Evolutionary conservation across 2,797 vertebrate genomes (phyloP).

Genomic region (Hemibagrus guttatus): DNA sequence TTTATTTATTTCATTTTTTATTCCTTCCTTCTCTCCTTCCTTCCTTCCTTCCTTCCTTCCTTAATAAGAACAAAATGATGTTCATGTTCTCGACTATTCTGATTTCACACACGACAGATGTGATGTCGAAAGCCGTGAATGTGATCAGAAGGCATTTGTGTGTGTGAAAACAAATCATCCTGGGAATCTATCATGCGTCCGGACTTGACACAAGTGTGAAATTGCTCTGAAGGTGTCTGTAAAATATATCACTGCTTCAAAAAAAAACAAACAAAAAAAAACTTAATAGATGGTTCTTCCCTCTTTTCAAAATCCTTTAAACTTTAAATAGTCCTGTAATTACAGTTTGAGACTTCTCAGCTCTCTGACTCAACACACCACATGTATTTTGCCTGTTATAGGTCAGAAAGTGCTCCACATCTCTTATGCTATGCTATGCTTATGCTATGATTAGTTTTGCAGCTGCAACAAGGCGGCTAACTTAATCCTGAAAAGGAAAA

Average conservation of each 20-base stretch:
- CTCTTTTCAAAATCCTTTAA: neutral
- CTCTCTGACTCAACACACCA: neutral
- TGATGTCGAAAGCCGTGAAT: neutral
- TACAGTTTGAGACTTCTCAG: no score
- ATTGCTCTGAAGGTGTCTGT: neutral
- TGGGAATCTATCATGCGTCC: neutral
- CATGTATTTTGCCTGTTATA: neutral
- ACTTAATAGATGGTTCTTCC: neutral
- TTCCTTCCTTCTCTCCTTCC: neutral
- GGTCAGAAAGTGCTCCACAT: neutral
- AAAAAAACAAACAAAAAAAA: neutral
- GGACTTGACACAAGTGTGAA: slow-evolving; percentile 8
- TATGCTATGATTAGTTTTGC: no score
- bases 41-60: neutral
- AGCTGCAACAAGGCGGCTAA: neutral
- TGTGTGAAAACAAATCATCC: neutral
- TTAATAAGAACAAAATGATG: neutral
- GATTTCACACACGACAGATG: slow-evolving; percentile 1
- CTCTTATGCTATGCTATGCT: neutral
- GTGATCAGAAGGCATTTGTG: neutral
- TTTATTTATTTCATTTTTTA: neutral
- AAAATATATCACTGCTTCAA: neutral
- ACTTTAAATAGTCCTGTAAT: neutral
- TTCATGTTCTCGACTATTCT: neutral
- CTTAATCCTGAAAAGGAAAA: neutral